phyloP scores from a whole-genome alignment of 2,888 invertebrate species.

The Diloba caeruleocephala region DNA sequence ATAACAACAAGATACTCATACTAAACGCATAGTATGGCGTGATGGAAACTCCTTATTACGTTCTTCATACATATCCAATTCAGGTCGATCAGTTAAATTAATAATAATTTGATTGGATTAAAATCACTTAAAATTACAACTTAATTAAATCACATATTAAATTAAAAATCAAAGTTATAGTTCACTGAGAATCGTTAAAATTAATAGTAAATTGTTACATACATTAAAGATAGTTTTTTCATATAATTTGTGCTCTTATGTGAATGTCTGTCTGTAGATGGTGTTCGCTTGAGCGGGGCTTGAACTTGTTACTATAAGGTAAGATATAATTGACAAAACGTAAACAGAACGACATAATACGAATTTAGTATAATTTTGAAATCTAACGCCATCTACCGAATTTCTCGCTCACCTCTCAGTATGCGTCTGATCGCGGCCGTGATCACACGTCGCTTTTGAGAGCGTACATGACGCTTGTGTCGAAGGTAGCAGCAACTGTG shows the following conservation, averaged over 20 bases:
- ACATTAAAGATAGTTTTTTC: constrained; percentile 43
- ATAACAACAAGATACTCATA: constrained; percentile 7
- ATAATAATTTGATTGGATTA: constrained; percentile 53
- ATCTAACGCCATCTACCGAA: constrained; percentile 37
- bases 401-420: constrained; percentile 6
- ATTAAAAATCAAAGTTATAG: constrained; percentile 50
- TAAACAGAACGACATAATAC: background rate
- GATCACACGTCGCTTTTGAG: constrained; percentile 48
- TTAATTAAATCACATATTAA: constrained; percentile 62
- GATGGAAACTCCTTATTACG: background rate
- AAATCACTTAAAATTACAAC: constrained; percentile 55
- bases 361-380: background rate
- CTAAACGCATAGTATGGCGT: constrained; percentile 39
- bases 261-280: constrained; percentile 22
- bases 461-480: constrained; percentile 72
- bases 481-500: constrained; percentile 71
- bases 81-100: constrained; percentile 35
- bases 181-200: constrained; percentile 54
- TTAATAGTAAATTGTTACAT: constrained; percentile 50
- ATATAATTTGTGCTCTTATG: constrained; percentile 52
- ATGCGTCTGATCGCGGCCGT: background rate
- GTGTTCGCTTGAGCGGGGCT: constrained; percentile 13
- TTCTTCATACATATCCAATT: constrained; percentile 33
- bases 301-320: background rate
- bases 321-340: too few relatives aligned